phyloP scores from a whole-genome alignment of 2,113 vertebrate species.

The Sula dactylatra region DNA sequence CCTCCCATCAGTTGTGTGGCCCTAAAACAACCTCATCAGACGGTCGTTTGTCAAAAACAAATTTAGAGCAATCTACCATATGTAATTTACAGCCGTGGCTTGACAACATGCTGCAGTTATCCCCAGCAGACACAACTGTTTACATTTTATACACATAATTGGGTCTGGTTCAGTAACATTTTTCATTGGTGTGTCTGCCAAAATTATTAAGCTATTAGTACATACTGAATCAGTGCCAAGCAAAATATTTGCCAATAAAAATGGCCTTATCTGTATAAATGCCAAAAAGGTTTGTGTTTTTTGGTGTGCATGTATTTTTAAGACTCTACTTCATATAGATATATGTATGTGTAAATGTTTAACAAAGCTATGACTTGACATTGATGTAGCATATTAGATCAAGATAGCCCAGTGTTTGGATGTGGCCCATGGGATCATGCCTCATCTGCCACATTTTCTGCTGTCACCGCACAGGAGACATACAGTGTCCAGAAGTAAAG shows the following conservation, averaged over 20 bases:
- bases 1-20: background rate
- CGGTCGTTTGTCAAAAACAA: constrained; percentile 23
- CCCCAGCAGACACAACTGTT: constrained; percentile 46
- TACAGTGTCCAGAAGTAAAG: background rate
- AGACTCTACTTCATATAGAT: background rate
- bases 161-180: constrained; percentile 44
- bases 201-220: constrained; percentile 48
- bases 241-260: constrained; percentile 34
- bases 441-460: background rate
- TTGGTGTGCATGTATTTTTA: background rate
- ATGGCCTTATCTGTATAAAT: constrained; percentile 47
- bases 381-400: background rate
- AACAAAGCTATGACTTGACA: background rate
- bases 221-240: background rate
- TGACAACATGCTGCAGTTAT: constrained; percentile 35
- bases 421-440: background rate
- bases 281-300: constrained; percentile 41
- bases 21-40: constrained; percentile 35
- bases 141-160: constrained; percentile 40
- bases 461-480: background rate
- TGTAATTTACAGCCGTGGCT: constrained; percentile 1
- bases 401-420: background rate
- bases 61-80: constrained; percentile 26
- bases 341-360: background rate
- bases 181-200: constrained; percentile 43